Conservation (phyloP, 1,140 invertebrate genomes). For the Drosophila malerkotliana region DNA sequence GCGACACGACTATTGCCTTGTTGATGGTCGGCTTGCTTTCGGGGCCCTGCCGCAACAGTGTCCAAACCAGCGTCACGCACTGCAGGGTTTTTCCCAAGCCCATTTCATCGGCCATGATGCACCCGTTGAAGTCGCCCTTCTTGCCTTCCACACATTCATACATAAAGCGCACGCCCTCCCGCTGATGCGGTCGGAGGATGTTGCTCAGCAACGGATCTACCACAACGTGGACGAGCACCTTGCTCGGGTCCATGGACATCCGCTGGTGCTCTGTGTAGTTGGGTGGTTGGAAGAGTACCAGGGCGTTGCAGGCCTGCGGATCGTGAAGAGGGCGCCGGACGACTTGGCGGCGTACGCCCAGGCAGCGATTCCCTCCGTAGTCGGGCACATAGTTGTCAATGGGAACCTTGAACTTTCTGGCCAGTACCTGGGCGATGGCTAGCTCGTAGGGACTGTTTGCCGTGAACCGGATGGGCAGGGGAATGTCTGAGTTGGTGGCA, state of each 20-base stretch:
- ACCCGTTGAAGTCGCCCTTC: slow-evolving; percentile 92
- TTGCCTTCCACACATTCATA: slow-evolving; percentile 99
- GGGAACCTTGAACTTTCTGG: slow-evolving; percentile 97
- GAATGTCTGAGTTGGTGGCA: slow-evolving; percentile 35
- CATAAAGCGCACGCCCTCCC: slow-evolving; percentile 99
- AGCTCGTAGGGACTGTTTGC: slow-evolving; percentile 85
- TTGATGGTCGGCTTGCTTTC: slow-evolving; percentile 93
- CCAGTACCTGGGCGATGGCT: slow-evolving; percentile 92
- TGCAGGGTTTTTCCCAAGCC: slow-evolving; percentile 98
- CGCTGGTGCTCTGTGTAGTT: slow-evolving; percentile 85
- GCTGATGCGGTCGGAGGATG: slow-evolving; percentile 98
- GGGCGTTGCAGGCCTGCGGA: slow-evolving; percentile 96
- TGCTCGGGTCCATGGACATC: slow-evolving; percentile 82
- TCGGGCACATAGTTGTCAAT: slow-evolving; percentile 94
- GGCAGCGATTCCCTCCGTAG: slow-evolving; percentile 85
- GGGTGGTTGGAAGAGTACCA: slow-evolving; percentile 95
- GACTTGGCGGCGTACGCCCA: slow-evolving; percentile 90
- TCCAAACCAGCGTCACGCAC: slow-evolving; percentile 98
- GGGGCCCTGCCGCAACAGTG: slow-evolving; percentile 93
- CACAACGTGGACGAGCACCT: slow-evolving; percentile 93
- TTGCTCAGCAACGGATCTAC: slow-evolving; percentile 96
- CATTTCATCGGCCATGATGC: slow-evolving; percentile 99
- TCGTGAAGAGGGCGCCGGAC: slow-evolving; percentile 93
- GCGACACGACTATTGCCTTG: slow-evolving; percentile 97
- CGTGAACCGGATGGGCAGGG: slow-evolving; percentile 51